Evolutionary conservation across 2,113 vertebrate genomes (phyloP).

Genomic region (Epinephelus cyanopodus): DNA sequence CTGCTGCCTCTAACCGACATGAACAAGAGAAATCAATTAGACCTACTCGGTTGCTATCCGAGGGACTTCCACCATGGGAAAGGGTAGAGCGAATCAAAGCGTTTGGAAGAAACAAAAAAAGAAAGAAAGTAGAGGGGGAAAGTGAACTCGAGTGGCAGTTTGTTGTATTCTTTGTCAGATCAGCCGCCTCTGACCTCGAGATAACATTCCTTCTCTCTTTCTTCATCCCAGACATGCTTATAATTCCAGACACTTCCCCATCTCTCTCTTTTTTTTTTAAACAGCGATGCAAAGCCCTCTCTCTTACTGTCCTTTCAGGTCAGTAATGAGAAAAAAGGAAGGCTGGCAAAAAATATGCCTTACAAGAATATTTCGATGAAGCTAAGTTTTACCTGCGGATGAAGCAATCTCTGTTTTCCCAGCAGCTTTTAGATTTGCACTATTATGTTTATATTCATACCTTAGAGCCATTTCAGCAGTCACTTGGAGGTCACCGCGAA

Average conservation of each 20-base stretch:
- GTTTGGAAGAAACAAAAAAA: conserved; percentile 33
- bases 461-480: conserved; percentile 43
- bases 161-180: conserved; percentile 63
- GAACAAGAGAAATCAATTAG: conserved; percentile 86
- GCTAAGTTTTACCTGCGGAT: conserved; percentile 35
- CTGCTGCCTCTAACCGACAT: conserved; percentile 68
- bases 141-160: conserved; percentile 61
- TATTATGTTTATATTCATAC: conserved; percentile 59
- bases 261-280: conserved; percentile 8
- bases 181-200: conserved; percentile 60
- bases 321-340: conserved; percentile 45
- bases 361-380: conserved; percentile 42
- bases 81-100: conserved; percentile 63
- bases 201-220: conserved; percentile 56
- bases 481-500: conserved; percentile 44
- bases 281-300: conserved; percentile 18
- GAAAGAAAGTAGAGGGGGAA: conserved; percentile 56
- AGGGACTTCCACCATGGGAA: conserved; percentile 69
- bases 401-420: conserved; percentile 18
- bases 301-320: conserved; percentile 42
- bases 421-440: conserved; percentile 33
- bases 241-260: conserved; percentile 49
- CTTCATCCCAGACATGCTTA: conserved; percentile 44
- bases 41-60: conserved; percentile 75
- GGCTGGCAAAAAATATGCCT: conserved; percentile 22